Percentiles rank a stretch among this genome's conserved stretches.
phyloP scores from a whole-genome alignment of 2,888 invertebrate species.

The Agrochola lychnidis region DNA sequence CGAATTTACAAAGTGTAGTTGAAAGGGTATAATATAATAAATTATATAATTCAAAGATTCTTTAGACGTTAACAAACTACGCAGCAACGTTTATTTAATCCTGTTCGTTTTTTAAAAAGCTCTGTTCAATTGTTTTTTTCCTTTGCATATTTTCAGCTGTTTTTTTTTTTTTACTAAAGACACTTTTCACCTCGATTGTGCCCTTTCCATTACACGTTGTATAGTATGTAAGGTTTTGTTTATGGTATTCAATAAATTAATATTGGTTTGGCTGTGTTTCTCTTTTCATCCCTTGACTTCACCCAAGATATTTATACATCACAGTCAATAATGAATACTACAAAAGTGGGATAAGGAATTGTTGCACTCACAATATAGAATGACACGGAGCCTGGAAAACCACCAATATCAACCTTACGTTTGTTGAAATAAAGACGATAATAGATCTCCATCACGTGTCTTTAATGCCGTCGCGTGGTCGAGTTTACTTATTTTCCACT shows the following conservation, averaged over 20 bases:
- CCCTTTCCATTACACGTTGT: conserved; percentile 31
- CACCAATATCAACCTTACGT: neutral
- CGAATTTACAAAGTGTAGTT: conserved; percentile 7
- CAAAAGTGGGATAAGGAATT: neutral
- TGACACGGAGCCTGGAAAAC: neutral
- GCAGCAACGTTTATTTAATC: neutral
- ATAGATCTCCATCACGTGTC: neutral
- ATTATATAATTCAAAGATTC: neutral
- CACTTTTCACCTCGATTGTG: neutral
- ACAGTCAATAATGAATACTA: neutral
- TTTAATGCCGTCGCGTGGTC: neutral
- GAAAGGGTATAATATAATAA: conserved; percentile 6
- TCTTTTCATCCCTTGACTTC: conserved; percentile 62
- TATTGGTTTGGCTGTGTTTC: conserved; percentile 87
- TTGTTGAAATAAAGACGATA: neutral
- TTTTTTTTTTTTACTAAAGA: too few species aligned
- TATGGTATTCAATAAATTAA: conserved; percentile 82
- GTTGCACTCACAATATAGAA: neutral
- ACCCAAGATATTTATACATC: neutral
- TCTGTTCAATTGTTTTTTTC: neutral
- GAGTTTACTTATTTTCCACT: neutral
- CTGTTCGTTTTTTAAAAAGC: neutral
- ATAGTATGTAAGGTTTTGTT: conserved; percentile 70
- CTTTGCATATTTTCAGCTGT: neutral
- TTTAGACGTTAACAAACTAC: too few species aligned